phyloP scores from a whole-genome alignment of 2,888 invertebrate species.

The Empis livida region DNA sequence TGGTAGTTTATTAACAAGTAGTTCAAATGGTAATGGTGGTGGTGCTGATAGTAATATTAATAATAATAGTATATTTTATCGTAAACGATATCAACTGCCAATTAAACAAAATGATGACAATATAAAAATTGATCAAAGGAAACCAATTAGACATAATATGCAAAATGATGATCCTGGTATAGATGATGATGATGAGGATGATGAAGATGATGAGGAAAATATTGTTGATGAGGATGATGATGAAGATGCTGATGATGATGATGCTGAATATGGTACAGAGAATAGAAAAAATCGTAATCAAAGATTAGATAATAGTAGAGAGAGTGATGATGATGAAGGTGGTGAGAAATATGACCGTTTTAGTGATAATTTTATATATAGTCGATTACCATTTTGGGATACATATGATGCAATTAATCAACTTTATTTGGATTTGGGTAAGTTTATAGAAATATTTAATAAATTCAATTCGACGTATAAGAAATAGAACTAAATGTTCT shows the following conservation, averaged over 20 bases:
- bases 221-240: constrained; percentile 8
- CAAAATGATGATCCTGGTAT: background rate
- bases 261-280: constrained; percentile 15
- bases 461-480: too few relatives aligned
- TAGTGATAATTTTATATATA: constrained; percentile 13
- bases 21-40: background rate
- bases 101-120: background rate
- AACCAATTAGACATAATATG: background rate
- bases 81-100: background rate
- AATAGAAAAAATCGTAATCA: constrained; percentile 13
- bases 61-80: constrained; percentile 2
- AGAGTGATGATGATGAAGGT: constrained; percentile 6
- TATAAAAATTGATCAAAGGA: background rate
- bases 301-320: background rate
- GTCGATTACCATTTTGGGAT: constrained; percentile 69
- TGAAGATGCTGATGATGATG: constrained; percentile 2
- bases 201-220: constrained; percentile 10
- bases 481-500: too few relatives aligned
- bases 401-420: constrained; percentile 84
- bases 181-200: background rate
- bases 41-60: constrained; percentile 2
- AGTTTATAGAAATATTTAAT: constrained; percentile 17
- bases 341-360: constrained; percentile 10
- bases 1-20: background rate
- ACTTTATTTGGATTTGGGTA: constrained; percentile 69